phyloP scores from a whole-genome alignment of 1,140 invertebrate genomes.

The Campodea augens region DNA sequence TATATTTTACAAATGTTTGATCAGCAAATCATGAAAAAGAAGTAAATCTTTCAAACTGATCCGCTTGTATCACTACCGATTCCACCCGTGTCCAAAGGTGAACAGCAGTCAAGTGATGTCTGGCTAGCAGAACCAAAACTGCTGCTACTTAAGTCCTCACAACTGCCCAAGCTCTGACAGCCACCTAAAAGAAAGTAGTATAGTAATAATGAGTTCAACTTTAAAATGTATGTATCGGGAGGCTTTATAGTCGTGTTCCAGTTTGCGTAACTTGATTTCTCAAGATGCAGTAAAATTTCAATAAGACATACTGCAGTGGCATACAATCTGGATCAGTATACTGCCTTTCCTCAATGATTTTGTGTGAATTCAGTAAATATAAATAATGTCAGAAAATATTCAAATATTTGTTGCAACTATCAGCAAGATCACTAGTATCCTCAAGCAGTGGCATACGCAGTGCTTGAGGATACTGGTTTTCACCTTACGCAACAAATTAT shows the following conservation, averaged over 20 bases:
- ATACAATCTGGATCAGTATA: background rate
- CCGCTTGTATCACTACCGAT: slow-evolving; percentile 52
- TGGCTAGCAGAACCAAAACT: slow-evolving; percentile 60
- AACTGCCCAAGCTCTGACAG: slow-evolving; percentile 34
- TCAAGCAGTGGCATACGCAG: too few relatives aligned
- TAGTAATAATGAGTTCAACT: slow-evolving; percentile 1
- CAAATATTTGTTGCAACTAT: too few relatives aligned
- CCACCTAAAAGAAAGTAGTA: slow-evolving; percentile 26
- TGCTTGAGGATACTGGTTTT: too few relatives aligned
- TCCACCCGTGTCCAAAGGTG: slow-evolving; percentile 42
- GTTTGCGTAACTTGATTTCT: background rate
- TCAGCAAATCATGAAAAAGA: too few relatives aligned
- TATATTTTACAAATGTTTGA: too few relatives aligned
- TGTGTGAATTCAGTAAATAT: background rate
- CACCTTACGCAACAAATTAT: too few relatives aligned
- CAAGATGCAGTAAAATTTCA: background rate
- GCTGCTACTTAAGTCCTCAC: slow-evolving; percentile 56
- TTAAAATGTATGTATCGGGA: background rate
- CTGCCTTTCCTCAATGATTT: background rate
- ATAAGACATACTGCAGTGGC: background rate
- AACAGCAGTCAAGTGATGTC: slow-evolving; percentile 51
- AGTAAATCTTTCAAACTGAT: slow-evolving; percentile 36
- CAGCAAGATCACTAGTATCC: too few relatives aligned
- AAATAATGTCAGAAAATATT: too few relatives aligned
- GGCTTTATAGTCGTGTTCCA: background rate